Evolutionary conservation across 2,888 invertebrate species (phyloP), one percentile per base, ranked within the genome.

Genomic region (Baronia brevicornis): DNA sequence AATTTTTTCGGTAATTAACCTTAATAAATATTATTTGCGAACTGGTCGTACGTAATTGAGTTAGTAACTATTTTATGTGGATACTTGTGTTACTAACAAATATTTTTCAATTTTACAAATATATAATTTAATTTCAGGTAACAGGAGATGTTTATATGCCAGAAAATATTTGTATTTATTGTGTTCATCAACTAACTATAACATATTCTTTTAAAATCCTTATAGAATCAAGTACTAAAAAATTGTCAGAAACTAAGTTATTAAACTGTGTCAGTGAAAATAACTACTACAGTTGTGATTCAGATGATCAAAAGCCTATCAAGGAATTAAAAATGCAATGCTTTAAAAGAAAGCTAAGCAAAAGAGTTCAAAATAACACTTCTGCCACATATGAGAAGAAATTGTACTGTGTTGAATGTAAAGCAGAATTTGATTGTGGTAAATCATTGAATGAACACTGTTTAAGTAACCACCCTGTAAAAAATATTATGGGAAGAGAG

Each of bases 181-280:
- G 84, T 48, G 70, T 78, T 13, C 73, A 78, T 39, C 82, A 84
- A 19, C 63, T 85, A 4, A 82, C 75, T 9, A 59, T 80, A 15
- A 80, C 82, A 11, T 75, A 80, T 51, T 79, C 84, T 2, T 85
- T 84, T 46, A 84, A 84, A 61, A 46, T 60, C 1, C 65, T 84
- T 2, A 70, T 84, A 44, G 72, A 82, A 38, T 49, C 63, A n/a
- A 78, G 62, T 48, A 48, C 63, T 9, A 71, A 60, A 48, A 70
- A 62, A 4, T 48, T 80, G 28, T 41, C 54, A 13, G 65, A 68
- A 27, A 58, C 45, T 5, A 48, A 50, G 17, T 48, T 51, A 30
- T 30, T 52, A 5, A 63, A 66, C 12, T 54, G 55, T 1, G 44
- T 44, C 4, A 62, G 54, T 37, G 73, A 78, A 18, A 48, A 60